phyloP scores from a whole-genome alignment of 2,797 vertebrate species.

The Myripristis murdjan region DNA sequence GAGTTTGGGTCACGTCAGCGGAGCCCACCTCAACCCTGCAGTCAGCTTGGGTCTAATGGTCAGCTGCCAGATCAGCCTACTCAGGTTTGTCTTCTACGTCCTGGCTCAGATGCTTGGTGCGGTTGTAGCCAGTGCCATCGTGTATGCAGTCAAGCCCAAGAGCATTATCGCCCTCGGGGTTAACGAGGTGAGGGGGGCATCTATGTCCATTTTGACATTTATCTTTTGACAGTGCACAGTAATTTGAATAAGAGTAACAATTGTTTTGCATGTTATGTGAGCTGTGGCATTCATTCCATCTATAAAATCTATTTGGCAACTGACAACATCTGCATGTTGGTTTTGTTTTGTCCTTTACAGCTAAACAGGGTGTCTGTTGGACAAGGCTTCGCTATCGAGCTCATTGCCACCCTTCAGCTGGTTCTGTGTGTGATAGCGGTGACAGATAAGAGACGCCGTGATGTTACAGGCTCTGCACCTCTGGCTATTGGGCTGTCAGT shows the following conservation, averaged over 20 bases:
- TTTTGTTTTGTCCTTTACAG: conserved; percentile 23
- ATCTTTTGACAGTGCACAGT: too few relatives aligned
- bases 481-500: conserved; percentile 91
- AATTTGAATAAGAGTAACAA: too few relatives aligned
- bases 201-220: neutral
- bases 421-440: conserved; percentile 91
- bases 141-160: conserved; percentile 80
- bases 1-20: conserved; percentile 91
- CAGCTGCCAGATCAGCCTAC: conserved; percentile 91
- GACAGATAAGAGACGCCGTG: conserved; percentile 88
- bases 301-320: neutral
- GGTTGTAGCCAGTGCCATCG: conserved; percentile 87
- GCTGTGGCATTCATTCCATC: neutral
- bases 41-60: conserved; percentile 90
- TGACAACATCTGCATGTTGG: too few relatives aligned
- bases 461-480: conserved; percentile 87
- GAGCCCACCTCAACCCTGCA: conserved; percentile 91
- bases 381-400: conserved; percentile 89
- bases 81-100: conserved; percentile 88
- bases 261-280: too few relatives aligned
- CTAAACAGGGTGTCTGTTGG: conserved; percentile 68
- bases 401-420: conserved; percentile 91
- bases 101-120: conserved; percentile 90
- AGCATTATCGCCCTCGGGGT: neutral
- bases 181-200: neutral